phyloP scores from a whole-genome alignment of 2,888 invertebrate species.

The Perdita meconis region DNA sequence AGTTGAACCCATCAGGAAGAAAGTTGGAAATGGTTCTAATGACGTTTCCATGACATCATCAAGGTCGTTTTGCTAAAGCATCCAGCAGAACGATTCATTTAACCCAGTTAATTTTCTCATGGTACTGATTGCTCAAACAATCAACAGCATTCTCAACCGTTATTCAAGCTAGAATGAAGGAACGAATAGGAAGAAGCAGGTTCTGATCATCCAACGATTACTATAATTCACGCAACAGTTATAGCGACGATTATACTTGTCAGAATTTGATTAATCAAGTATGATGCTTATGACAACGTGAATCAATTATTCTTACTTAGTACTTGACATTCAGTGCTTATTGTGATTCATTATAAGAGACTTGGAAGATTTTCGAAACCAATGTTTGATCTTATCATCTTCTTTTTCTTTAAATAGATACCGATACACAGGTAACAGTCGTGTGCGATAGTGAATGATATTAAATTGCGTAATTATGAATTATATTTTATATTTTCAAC shows the following conservation, averaged over 20 bases:
- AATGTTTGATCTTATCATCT: too few relatives aligned
- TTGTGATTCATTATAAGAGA: neutral
- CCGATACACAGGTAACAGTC: too few relatives aligned
- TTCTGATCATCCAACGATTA: neutral
- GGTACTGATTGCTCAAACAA: conserved; percentile 41
- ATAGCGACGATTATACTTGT: neutral
- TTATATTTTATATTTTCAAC: too few relatives aligned
- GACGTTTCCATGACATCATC: conserved; percentile 53
- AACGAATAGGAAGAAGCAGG: neutral
- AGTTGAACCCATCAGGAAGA: conserved; percentile 41
- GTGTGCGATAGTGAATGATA: too few relatives aligned
- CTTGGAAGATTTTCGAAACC: too few relatives aligned
- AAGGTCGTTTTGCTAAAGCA: conserved; percentile 56
- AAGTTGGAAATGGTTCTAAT: conserved; percentile 52
- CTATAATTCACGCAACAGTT: conserved; percentile 8
- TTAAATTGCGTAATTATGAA: too few relatives aligned
- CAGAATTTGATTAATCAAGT: conserved; percentile 8
- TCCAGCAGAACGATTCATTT: conserved; percentile 42
- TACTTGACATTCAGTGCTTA: neutral
- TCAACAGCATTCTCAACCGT: conserved; percentile 38
- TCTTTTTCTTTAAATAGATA: too few relatives aligned
- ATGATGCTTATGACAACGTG: neutral
- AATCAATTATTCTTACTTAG: neutral
- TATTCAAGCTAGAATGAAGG: neutral
- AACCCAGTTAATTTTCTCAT: conserved; percentile 62